Evolutionary conservation across 2,888 invertebrate genomes (phyloP).

Genomic region (Drosophila limbata): DNA sequence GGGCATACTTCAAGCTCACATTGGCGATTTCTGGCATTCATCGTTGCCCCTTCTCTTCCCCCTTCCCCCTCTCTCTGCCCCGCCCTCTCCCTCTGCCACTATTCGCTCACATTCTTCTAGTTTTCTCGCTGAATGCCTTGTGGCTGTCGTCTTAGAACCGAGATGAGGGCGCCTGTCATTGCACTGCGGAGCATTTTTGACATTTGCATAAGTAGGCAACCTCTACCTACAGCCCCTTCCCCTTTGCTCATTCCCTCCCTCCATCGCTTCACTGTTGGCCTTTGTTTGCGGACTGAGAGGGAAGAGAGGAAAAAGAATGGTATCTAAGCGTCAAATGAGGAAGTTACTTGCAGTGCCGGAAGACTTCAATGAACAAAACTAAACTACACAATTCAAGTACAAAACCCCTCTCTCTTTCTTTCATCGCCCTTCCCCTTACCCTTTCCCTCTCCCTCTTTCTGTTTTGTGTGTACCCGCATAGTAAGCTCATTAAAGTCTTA

Average conservation of each 20-base stretch:
- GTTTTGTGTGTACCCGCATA: slow-evolving; percentile 54
- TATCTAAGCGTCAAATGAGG: slow-evolving; percentile 61
- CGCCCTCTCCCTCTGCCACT: background rate
- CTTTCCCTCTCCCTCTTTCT: background rate
- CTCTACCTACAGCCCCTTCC: background rate
- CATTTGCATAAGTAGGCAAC: slow-evolving; percentile 70
- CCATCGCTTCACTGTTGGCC: slow-evolving; percentile 20
- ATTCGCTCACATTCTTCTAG: background rate
- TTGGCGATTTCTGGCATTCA: slow-evolving; percentile 18
- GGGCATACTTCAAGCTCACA: slow-evolving; percentile 11
- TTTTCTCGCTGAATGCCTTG: slow-evolving; percentile 26
- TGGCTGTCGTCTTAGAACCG: slow-evolving; percentile 27
- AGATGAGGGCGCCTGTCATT: slow-evolving; percentile 56
- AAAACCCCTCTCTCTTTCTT: slow-evolving; percentile 18
- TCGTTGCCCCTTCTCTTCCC: background rate
- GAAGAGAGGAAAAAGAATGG: slow-evolving; percentile 3
- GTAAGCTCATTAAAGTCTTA: slow-evolving; percentile 68
- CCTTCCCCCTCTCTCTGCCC: too few species aligned
- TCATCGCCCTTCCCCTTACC: background rate
- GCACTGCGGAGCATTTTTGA: slow-evolving; percentile 71
- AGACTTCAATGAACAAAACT: slow-evolving; percentile 56
- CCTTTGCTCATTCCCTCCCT: background rate
- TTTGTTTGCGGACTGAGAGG: slow-evolving; percentile 38
- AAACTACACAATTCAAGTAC: slow-evolving; percentile 59
- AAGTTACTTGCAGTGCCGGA: slow-evolving; percentile 58